Evolutionary conservation across 2,113 vertebrate species (phyloP).

Genomic region (Lasiurus borealis): DNA sequence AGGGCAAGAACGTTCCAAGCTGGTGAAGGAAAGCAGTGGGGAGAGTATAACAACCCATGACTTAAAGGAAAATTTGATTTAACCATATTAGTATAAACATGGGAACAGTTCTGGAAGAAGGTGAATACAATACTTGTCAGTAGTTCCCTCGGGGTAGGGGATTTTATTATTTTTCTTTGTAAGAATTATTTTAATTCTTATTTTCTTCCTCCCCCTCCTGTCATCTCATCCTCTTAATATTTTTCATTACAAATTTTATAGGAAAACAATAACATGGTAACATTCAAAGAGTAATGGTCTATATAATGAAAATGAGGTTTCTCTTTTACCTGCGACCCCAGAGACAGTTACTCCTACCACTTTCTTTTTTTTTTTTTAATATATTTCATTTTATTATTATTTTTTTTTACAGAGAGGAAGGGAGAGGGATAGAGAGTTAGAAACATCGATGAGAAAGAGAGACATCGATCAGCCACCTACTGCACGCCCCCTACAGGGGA

Average conservation of each 20-base stretch:
- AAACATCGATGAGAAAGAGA: too few species aligned
- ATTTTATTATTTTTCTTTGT: constrained; percentile 1
- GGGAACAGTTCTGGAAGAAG: background rate
- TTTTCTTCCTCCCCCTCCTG: background rate
- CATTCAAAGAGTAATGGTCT: background rate
- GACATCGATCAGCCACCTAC: too few species aligned
- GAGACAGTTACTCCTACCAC: background rate
- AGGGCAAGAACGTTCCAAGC: background rate
- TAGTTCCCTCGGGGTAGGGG: background rate
- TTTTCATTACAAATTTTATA: constrained; percentile 13
- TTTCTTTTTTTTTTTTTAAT: background rate
- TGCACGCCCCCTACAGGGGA: too few species aligned
- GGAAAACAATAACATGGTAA: background rate
- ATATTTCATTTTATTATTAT: too few species aligned
- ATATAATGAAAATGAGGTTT: background rate
- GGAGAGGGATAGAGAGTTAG: too few species aligned
- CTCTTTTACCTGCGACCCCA: background rate
- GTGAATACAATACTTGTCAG: background rate
- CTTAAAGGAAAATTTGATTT: background rate
- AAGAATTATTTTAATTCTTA: background rate
- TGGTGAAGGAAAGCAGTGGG: background rate
- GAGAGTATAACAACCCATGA: fast-evolving
- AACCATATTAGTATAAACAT: background rate
- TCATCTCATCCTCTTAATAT: background rate
- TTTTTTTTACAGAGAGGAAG: too few species aligned